phyloP scores from a whole-genome alignment of 2,888 invertebrate genomes.

The Hirtodrosophila confusa region DNA sequence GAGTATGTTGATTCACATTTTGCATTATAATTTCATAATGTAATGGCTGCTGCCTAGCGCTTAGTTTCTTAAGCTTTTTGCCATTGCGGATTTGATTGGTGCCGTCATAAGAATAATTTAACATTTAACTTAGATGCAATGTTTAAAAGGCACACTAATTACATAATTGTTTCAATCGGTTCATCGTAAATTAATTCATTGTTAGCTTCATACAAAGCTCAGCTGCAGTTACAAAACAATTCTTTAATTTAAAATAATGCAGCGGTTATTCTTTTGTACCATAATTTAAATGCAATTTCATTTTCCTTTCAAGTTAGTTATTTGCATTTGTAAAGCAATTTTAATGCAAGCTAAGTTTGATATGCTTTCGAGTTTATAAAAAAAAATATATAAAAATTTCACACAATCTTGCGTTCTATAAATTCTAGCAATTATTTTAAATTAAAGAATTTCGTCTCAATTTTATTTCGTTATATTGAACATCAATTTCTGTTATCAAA shows the following conservation, averaged over 20 bases:
- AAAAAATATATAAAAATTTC: constrained; percentile 24
- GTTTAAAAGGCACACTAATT: constrained; percentile 67
- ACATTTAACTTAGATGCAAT: constrained; percentile 48
- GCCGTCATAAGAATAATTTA: constrained; percentile 43
- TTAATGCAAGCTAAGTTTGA: constrained; percentile 12
- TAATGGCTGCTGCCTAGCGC: constrained; percentile 47
- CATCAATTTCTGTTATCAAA: constrained; percentile 19
- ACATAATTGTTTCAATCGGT: constrained; percentile 39
- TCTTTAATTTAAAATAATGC: constrained; percentile 73
- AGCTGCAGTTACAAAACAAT: constrained; percentile 46
- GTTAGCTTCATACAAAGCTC: constrained; percentile 15
- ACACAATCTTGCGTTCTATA: constrained; percentile 24
- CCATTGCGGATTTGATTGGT: constrained; percentile 55
- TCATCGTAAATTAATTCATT: constrained; percentile 14
- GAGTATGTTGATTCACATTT: constrained; percentile 54
- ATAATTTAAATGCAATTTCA: constrained; percentile 74
- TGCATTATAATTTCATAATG: constrained; percentile 60
- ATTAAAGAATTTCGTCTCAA: constrained; percentile 66
- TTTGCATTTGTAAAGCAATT: constrained; percentile 10
- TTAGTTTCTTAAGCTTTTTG: constrained; percentile 4
- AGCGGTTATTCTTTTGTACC: constrained; percentile 63
- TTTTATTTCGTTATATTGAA: constrained; percentile 1
- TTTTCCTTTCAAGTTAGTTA: constrained; percentile 25
- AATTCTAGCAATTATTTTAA: constrained; percentile 56
- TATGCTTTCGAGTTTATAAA: constrained; percentile 16